Conservation (phyloP, 2,113 vertebrate genomes). For the Corydoras sp. region DNA sequence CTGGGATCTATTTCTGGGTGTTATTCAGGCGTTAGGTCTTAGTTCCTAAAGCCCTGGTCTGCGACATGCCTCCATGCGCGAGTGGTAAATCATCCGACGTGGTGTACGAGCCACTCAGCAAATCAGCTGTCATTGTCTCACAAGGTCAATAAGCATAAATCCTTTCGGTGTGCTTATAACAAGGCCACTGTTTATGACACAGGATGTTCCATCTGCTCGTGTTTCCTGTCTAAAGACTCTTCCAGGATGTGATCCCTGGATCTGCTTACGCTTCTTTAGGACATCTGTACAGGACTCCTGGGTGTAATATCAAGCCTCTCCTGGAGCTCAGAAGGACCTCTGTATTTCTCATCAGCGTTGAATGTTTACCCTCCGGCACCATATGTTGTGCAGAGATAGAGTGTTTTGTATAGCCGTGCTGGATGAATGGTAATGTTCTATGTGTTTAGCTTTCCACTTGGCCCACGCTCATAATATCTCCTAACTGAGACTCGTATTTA, state of each 20-base stretch:
- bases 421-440: conserved; percentile 19
- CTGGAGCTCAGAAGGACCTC: conserved; percentile 22
- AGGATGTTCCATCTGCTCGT: conserved; percentile 60
- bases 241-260: conserved; percentile 46
- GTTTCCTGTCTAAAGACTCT: conserved; percentile 51
- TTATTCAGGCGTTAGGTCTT: no score
- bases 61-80: conserved; percentile 28
- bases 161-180: conserved; percentile 50
- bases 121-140: conserved; percentile 51
- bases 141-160: conserved; percentile 37
- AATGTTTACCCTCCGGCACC: conserved; percentile 16
- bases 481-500: neutral
- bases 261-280: conserved; percentile 47
- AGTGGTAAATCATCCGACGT: conserved; percentile 45
- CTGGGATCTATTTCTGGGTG: no score
- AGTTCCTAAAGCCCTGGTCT: neutral
- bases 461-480: neutral
- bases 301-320: conserved; percentile 46
- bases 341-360: conserved; percentile 27
- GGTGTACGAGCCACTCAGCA: conserved; percentile 44
- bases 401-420: conserved; percentile 7
- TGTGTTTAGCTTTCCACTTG: conserved; percentile 13
- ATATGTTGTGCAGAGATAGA: conserved; percentile 5
- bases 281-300: conserved; percentile 56
- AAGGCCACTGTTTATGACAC: conserved; percentile 59